Evolutionary conservation across 2,888 invertebrate genomes (phyloP).

Genomic region (Cryptops parisi): DNA sequence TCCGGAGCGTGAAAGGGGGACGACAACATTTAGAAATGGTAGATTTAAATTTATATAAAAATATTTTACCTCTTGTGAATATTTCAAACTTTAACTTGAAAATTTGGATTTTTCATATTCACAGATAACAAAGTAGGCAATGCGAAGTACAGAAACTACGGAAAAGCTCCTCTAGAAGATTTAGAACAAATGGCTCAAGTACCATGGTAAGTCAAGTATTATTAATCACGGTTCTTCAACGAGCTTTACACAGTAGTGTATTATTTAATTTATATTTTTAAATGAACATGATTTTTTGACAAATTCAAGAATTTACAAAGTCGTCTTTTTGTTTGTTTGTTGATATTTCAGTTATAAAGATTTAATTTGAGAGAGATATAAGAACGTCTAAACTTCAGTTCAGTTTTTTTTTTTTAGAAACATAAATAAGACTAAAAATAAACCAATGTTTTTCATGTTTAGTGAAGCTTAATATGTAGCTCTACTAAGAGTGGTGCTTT

Average conservation of each 20-base stretch:
- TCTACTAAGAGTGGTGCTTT: too few relatives aligned
- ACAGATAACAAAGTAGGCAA: constrained; percentile 11
- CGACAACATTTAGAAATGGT: constrained; percentile 11
- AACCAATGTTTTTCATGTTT: too few relatives aligned
- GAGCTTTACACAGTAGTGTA: not conserved
- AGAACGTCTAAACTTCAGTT: too few relatives aligned
- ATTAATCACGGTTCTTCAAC: too few relatives aligned
- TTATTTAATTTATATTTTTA: not conserved
- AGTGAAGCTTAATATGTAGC: too few relatives aligned
- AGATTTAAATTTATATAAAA: not conserved
- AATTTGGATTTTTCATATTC: not conserved
- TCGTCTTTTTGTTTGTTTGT: too few relatives aligned
- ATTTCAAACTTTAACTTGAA: not conserved
- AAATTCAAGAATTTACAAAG: too few relatives aligned
- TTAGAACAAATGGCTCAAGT: constrained; percentile 13
- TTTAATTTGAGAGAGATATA: too few relatives aligned
- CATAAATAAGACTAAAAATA: too few relatives aligned
- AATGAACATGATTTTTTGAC: too few relatives aligned
- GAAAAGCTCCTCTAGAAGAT: constrained; percentile 11
- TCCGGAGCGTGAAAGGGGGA: constrained; percentile 7
- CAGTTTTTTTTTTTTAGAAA: too few relatives aligned
- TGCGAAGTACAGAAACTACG: constrained; percentile 12
- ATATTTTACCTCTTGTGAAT: not conserved
- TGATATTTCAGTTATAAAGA: too few relatives aligned
- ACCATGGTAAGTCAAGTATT: constrained; percentile 6